phyloP scores from a whole-genome alignment of 2,113 vertebrate genomes.

The Lampris incognitus region DNA sequence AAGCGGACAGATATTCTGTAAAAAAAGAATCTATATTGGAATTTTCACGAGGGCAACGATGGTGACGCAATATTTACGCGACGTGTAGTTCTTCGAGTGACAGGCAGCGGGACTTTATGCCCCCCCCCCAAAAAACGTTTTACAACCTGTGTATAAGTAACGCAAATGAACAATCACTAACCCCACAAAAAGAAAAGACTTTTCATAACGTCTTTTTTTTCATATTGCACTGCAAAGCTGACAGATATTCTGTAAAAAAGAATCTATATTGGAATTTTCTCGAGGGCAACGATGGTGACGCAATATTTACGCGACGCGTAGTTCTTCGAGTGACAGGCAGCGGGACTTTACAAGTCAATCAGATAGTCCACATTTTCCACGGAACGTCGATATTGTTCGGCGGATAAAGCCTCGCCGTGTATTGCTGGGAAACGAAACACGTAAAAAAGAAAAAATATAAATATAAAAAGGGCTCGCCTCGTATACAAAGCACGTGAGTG shows the following conservation, averaged over 20 bases:
- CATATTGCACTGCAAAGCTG: too few relatives aligned
- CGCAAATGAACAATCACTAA: not conserved
- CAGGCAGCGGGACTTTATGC: not conserved
- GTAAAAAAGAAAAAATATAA: too few relatives aligned
- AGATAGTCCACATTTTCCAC: too few relatives aligned
- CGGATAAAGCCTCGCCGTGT: too few relatives aligned
- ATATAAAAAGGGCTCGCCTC: too few relatives aligned
- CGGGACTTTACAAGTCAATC: not conserved
- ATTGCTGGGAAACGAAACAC: too few relatives aligned
- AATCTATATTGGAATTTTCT: not conserved
- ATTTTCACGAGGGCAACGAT: not conserved
- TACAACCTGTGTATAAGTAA: not conserved
- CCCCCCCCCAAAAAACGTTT: not conserved
- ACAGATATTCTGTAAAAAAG: not conserved
- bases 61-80: slow-evolving; percentile 59
- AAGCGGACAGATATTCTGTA: not conserved
- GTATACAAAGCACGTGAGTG: slow-evolving; percentile 19
- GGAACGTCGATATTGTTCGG: too few relatives aligned
- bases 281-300: slow-evolving; percentile 46
- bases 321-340: slow-evolving; percentile 8
- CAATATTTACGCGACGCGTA: slow-evolving; percentile 58
- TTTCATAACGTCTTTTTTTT: too few relatives aligned
- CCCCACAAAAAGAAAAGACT: not conserved
- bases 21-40: not conserved
- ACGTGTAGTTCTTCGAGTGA: slow-evolving; percentile 54